Conservation (phyloP, 1,140 invertebrate genomes). For the Formica exsecta region DNA sequence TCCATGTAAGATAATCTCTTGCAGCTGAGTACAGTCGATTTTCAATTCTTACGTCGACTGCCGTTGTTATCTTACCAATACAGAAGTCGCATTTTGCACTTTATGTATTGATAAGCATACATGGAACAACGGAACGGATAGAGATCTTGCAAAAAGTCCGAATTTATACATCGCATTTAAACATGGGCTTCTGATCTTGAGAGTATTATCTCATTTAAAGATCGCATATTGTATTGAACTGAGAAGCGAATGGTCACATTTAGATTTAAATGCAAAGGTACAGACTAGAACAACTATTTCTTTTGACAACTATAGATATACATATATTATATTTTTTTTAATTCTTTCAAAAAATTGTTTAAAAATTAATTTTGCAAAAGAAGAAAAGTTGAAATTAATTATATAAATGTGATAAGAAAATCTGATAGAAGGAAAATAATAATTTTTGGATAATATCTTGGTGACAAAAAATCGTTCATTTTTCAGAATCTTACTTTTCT, state of each 20-base stretch:
- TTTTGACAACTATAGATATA: not conserved
- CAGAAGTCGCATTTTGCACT: slow-evolving; percentile 33
- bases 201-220: slow-evolving; percentile 17
- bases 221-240: not conserved
- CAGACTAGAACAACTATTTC: not conserved
- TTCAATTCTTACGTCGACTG: slow-evolving; percentile 34
- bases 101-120: slow-evolving; percentile 26
- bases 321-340: not conserved
- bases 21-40: slow-evolving; percentile 8
- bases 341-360: not conserved
- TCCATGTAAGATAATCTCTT: slow-evolving; percentile 25
- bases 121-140: slow-evolving; percentile 9
- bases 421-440: not conserved
- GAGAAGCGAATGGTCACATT: not conserved
- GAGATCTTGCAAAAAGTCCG: not conserved
- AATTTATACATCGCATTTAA: not conserved
- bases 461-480: not conserved
- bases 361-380: not conserved
- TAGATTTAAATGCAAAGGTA: not conserved
- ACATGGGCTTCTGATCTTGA: not conserved
- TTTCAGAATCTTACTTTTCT: not conserved
- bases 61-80: slow-evolving; percentile 46
- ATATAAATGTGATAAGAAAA: too few relatives aligned
- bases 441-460: too few relatives aligned
- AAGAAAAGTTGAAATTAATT: too few relatives aligned